A percentile compares a stretch with the other conserved stretches of the same genome.
These are phyloP conservation scores for Hippopotamus amphibius DNA, from an alignment of 2,113 vertebrate genomes.

Conservation along the genomic window DNA sequence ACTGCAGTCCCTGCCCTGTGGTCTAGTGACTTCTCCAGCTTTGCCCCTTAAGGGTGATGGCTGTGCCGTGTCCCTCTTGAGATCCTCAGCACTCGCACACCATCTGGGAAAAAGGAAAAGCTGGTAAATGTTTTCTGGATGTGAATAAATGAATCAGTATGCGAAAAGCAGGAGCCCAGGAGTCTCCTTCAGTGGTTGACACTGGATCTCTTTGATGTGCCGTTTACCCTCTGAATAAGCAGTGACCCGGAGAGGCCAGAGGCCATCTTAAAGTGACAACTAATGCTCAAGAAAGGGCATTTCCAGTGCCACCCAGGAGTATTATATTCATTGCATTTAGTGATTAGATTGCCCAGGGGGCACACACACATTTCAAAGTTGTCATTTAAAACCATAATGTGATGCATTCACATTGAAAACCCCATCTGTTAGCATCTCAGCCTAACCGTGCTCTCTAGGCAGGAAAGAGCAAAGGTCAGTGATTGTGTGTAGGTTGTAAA, in stretches of 20 bases:
- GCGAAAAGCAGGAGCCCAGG: background rate
- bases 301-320: background rate
- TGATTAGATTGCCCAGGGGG: slow-evolving; percentile 21
- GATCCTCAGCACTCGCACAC: background rate
- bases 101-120: background rate
- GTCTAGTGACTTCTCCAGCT: background rate
- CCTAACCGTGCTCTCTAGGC: background rate
- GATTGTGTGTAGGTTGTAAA: background rate
- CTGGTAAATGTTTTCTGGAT: background rate
- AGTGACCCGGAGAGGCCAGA: background rate
- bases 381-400: slow-evolving; percentile 13
- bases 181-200: background rate
- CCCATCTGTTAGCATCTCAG: background rate
- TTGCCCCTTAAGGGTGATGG: background rate
- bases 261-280: background rate
- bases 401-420: background rate
- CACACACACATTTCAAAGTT: background rate
- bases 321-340: background rate
- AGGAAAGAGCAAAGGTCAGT: background rate
- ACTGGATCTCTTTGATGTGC: background rate
- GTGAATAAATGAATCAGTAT: background rate
- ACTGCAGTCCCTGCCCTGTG: background rate
- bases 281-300: background rate
- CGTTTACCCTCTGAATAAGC: slow-evolving; percentile 9
- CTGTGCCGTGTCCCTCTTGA: background rate